Evolutionary conservation across 2,113 vertebrate species (phyloP), one percentile per base, ranked within the genome.

Genomic region (Tragelaphus strepsiceros): DNA sequence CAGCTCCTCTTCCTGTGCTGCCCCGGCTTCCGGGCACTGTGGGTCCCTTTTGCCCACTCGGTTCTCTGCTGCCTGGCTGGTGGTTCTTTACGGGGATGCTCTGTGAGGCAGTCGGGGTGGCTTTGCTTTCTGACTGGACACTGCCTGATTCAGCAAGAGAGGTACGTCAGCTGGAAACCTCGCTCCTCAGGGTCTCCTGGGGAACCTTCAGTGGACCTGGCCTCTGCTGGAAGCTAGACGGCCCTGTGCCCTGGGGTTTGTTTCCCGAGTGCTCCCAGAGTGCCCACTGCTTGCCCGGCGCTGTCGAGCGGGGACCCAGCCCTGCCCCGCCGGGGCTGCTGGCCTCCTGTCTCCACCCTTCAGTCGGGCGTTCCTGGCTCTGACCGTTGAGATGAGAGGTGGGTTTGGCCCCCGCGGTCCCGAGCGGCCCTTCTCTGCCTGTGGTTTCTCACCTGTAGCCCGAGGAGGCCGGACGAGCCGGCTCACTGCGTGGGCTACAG

Each of bases 381-480:
- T 64, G n/a, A 51, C 2, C 10, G 3, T 16, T 0, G 22, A 16
- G 54, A 17, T 0, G 5, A 26, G 17, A 49, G 5, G 64, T 3
- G 14, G n/a, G 30, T 17, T 12, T 80, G 5, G 7, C 7, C 28
- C 67, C 13, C 0, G 39, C 19, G 1, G 5, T 49, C 5, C 14
- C 4, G 19, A 35, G 51, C 0, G 5, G 14, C 6, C 35, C 83
- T 11, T 30, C n/a, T 5, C 59, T 13, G 26, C 24, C 59, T 9
- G 19, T 1, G 0, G 0, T 8, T 43, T 10, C 30, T 64, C 24
- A 6, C 7, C 39, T 43, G 84, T 32, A 11, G 24, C 12, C 22
- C 3, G 51, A 58, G 51, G 51, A 4, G 24, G 12, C 43, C 5
- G 21, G 30, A 7, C 3, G 9, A 28, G 30, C 78, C 0, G 0